Percentiles rank a stretch among this genome's conserved stretches.
These are phyloP conservation scores for Charanyca ferruginea DNA, from an alignment of 2,888 invertebrate species.

Conservation along the genomic window DNA sequence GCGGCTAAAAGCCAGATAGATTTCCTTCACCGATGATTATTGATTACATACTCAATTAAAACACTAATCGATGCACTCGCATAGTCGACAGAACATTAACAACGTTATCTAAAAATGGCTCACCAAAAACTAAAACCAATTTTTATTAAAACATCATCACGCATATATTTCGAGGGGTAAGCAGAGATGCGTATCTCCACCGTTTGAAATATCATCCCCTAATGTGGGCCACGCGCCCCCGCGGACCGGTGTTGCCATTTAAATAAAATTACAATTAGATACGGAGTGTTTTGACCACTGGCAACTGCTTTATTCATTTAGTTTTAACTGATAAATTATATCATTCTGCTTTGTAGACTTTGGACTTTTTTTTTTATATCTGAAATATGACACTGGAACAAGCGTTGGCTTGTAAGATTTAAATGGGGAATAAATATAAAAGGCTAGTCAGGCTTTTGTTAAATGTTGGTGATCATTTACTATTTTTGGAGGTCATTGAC, in stretches of 20 bases:
- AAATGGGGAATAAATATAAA: too few species aligned
- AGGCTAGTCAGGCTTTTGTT: too few species aligned
- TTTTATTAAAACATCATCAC: slow-evolving; percentile 63
- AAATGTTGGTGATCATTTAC: too few species aligned
- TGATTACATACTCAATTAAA: background rate
- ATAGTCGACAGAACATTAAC: slow-evolving; percentile 16
- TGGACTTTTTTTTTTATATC: slow-evolving; percentile 47
- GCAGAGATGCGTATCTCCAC: slow-evolving; percentile 57
- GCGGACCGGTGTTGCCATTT: slow-evolving; percentile 71
- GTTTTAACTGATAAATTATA: slow-evolving; percentile 73
- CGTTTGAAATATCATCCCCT: slow-evolving; percentile 68
- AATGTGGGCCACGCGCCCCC: slow-evolving; percentile 57
- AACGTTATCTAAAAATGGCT: slow-evolving; percentile 2
- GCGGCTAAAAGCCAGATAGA: too few species aligned
- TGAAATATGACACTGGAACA: too few species aligned
- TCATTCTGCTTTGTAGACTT: slow-evolving; percentile 33
- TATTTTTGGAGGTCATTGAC: too few species aligned
- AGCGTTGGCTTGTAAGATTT: too few species aligned
- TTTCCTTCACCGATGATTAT: too few species aligned
- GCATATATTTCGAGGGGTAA: slow-evolving; percentile 39
- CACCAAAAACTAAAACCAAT: slow-evolving; percentile 26
- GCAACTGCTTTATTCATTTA: slow-evolving; percentile 76
- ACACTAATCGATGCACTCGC: slow-evolving; percentile 1
- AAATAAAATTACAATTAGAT: slow-evolving; percentile 86
- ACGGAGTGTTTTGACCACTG: slow-evolving; percentile 79